These are phyloP conservation scores for Tadarida brasiliensis DNA, from an alignment of 2,797 vertebrate species.

Conservation along the genomic window DNA sequence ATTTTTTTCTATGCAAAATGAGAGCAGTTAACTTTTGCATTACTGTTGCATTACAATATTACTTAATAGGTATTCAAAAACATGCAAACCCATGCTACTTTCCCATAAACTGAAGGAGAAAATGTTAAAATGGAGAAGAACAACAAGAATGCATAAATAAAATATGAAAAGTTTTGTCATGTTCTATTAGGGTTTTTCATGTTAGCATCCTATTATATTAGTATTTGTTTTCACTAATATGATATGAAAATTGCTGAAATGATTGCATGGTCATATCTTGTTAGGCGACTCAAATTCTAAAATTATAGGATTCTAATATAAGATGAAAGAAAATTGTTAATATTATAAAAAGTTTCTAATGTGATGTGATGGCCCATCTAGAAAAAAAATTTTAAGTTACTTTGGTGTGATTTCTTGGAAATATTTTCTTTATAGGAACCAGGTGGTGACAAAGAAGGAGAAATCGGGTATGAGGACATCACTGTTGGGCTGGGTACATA, in stretches of 20 bases:
- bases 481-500: neutral
- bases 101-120: slow-evolving; percentile 66
- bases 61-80: slow-evolving; percentile 73
- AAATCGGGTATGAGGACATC: neutral
- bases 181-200: slow-evolving; percentile 75
- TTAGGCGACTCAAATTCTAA: slow-evolving; percentile 78
- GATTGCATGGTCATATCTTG: slow-evolving; percentile 80
- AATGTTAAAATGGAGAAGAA: slow-evolving; percentile 72
- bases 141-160: slow-evolving; percentile 70
- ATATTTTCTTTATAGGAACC: slow-evolving; percentile 53
- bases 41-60: slow-evolving; percentile 54
- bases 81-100: slow-evolving; percentile 59
- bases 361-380: slow-evolving; percentile 56
- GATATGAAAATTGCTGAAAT: slow-evolving; percentile 82
- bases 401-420: slow-evolving; percentile 69
- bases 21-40: slow-evolving; percentile 66
- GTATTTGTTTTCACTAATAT: slow-evolving; percentile 83
- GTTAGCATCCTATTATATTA: slow-evolving; percentile 76
- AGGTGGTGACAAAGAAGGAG: slow-evolving; percentile 58
- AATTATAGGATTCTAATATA: slow-evolving; percentile 79
- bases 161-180: slow-evolving; percentile 72
- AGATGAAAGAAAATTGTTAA: slow-evolving; percentile 77
- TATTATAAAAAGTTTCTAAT: slow-evolving; percentile 76
- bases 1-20: slow-evolving; percentile 66
- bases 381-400: slow-evolving; percentile 42